phyloP scores from a whole-genome alignment of 2,888 invertebrate genomes.

The Plagiodera versicolora region DNA sequence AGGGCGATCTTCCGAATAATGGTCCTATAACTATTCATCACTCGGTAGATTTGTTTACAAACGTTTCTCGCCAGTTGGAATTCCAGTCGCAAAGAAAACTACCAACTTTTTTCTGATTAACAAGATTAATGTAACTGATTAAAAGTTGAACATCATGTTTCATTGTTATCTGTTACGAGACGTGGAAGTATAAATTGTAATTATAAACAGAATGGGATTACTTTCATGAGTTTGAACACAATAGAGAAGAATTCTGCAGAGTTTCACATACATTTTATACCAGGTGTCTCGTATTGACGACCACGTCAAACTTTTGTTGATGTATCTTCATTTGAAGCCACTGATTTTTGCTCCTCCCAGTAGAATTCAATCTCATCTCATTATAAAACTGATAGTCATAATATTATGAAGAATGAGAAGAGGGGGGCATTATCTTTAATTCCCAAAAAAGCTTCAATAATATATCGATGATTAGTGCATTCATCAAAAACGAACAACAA shows the following conservation, averaged over 20 bases:
- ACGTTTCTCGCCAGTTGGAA: constrained; percentile 25
- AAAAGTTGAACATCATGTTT: constrained; percentile 6
- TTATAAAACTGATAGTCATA: too few species aligned
- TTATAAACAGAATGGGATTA: constrained; percentile 15
- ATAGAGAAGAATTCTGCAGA: constrained; percentile 15
- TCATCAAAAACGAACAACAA: too few species aligned
- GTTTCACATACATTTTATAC: too few species aligned
- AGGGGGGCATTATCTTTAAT: too few species aligned
- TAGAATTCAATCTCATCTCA: too few species aligned
- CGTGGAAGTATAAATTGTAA: constrained; percentile 20
- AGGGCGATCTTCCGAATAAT: constrained; percentile 39
- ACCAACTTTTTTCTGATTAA: neutral
- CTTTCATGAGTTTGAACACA: constrained; percentile 17
- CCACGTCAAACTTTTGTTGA: too few species aligned
- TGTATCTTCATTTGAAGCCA: too few species aligned
- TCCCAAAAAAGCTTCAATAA: too few species aligned
- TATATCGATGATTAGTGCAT: too few species aligned
- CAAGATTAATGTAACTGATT: neutral
- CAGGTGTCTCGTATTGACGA: too few species aligned
- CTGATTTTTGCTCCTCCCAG: too few species aligned
- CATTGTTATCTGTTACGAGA: constrained; percentile 23
- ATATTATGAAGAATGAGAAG: too few species aligned
- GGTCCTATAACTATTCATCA: constrained; percentile 42
- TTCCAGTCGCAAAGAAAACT: neutral
- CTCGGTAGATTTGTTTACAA: constrained; percentile 40